phyloP scores from a whole-genome alignment of 2,888 invertebrate species.

The Catocala nupta region DNA sequence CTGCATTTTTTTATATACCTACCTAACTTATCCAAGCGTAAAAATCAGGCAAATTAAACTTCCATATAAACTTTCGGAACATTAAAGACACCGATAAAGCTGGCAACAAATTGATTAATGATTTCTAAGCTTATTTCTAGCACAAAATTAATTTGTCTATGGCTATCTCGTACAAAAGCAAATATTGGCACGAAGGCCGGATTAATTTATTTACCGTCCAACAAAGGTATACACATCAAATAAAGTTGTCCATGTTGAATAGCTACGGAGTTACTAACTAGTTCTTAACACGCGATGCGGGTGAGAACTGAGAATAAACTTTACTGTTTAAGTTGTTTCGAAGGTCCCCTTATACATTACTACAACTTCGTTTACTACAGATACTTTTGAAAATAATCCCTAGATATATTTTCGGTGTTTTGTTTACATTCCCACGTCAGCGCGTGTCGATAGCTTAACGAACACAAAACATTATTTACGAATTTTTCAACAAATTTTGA shows the following conservation, averaged over 20 bases:
- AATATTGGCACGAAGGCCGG: slow-evolving; percentile 25
- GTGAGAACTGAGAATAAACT: slow-evolving; percentile 7
- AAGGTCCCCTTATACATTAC: slow-evolving; percentile 24
- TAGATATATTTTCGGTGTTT: slow-evolving; percentile 62
- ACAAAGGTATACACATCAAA: slow-evolving; percentile 30
- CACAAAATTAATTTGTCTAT: slow-evolving; percentile 22
- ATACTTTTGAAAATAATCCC: slow-evolving; percentile 62
- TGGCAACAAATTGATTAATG: slow-evolving; percentile 15
- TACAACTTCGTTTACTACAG: slow-evolving; percentile 49
- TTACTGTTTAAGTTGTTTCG: not conserved
- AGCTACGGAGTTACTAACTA: slow-evolving; percentile 35
- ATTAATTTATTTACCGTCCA: slow-evolving; percentile 3
- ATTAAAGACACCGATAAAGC: not conserved
- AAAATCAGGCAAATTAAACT: too few species aligned
- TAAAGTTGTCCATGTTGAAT: slow-evolving; percentile 32
- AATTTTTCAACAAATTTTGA: slow-evolving; percentile 26
- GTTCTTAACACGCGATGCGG: slow-evolving; percentile 30
- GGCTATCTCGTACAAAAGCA: slow-evolving; percentile 22
- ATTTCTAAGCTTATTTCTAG: slow-evolving; percentile 8
- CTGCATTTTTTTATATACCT: too few species aligned
- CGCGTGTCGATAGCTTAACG: slow-evolving; percentile 71
- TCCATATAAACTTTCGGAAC: not conserved
- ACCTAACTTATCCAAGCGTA: too few species aligned
- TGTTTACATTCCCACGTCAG: slow-evolving; percentile 84
- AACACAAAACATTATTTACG: slow-evolving; percentile 51